These are phyloP conservation scores for Reticulitermes speratus DNA, from an alignment of 1,140 invertebrate genomes.

Conservation along the genomic window DNA sequence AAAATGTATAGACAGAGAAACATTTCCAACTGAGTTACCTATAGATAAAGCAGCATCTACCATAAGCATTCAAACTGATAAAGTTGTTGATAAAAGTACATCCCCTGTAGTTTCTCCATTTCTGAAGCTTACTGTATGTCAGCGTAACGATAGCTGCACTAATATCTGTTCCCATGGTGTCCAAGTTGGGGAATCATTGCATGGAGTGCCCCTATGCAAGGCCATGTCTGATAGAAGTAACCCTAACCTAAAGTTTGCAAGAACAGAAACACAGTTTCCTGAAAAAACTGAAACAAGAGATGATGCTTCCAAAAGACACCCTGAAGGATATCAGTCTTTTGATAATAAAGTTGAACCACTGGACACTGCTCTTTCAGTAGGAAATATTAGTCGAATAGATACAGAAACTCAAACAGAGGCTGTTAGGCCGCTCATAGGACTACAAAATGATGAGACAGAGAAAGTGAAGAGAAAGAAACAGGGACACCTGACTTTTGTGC, in stretches of 20 bases:
- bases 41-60: neutral
- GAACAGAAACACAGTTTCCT: neutral
- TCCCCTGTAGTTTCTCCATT: neutral
- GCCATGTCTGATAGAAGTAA: neutral
- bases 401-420: neutral
- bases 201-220: neutral
- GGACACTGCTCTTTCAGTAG: neutral
- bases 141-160: neutral
- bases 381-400: neutral
- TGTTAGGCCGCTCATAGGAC: neutral
- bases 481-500: neutral
- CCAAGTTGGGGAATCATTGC: neutral
- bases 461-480: neutral
- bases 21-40: neutral
- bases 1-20: neutral
- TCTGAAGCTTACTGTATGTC: neutral
- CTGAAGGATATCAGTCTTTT: neutral
- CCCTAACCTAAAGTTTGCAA: neutral
- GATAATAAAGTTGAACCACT: neutral
- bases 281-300: neutral
- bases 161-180: neutral
- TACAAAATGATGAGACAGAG: neutral
- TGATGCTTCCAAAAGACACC: neutral
- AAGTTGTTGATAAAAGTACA: neutral
- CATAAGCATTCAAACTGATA: neutral